These are phyloP conservation scores for Zaprionus camerounensis DNA, from an alignment of 1,140 invertebrate species.

Conservation along the genomic window DNA sequence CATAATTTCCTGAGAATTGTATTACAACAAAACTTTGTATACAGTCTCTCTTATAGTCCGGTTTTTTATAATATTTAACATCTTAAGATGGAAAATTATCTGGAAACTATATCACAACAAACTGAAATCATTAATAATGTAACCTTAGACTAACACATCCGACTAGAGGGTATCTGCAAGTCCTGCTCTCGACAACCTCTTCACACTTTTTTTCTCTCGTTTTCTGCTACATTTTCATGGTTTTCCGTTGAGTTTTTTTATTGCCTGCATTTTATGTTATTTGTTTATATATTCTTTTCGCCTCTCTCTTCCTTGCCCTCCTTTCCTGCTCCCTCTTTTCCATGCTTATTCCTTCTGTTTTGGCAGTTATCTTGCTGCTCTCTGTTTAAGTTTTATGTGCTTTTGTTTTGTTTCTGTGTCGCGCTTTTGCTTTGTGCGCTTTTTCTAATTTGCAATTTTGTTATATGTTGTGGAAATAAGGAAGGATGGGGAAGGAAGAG, in stretches of 20 bases:
- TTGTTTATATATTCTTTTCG: constrained; percentile 38
- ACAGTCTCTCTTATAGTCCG: fast-evolving
- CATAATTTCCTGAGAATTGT: no score
- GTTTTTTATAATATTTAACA: no score
- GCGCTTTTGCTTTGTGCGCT: constrained; percentile 53
- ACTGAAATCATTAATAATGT: no score
- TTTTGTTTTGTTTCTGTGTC: constrained; percentile 61
- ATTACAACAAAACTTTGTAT: no score
- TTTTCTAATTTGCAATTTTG: constrained; percentile 83
- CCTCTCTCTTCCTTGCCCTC: constrained; percentile 16
- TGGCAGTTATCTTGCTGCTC: constrained; percentile 73
- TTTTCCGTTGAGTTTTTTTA: constrained; percentile 74
- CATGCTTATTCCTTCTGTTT: constrained; percentile 43
- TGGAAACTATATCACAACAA: no score
- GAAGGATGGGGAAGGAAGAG: neutral
- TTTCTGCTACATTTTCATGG: constrained; percentile 51
- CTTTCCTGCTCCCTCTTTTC: neutral
- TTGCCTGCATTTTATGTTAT: constrained; percentile 72
- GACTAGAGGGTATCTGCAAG: neutral
- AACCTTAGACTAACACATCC: no score
- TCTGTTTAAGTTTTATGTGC: constrained; percentile 71
- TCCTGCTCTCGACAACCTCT: neutral
- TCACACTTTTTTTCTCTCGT: constrained; percentile 60
- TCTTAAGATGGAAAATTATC: no score
- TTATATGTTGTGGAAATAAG: constrained; percentile 37